Evolutionary conservation across 2,797 vertebrate genomes (phyloP), one percentile per base, ranked within the genome.

Genomic region (Loris lydekkerianus): DNA sequence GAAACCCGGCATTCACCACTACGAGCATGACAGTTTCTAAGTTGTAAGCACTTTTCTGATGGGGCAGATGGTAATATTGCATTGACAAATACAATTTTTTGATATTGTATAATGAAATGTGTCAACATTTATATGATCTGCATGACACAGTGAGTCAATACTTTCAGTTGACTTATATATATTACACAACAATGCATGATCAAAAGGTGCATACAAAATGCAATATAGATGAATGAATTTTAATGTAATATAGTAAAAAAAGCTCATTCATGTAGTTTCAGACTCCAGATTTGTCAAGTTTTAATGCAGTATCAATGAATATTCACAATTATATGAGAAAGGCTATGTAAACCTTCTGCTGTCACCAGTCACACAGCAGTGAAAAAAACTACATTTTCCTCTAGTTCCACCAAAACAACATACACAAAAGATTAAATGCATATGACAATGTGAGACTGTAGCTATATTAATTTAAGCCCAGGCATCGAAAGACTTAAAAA

Each of bases 391-490:
- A 34, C 21, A 76, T 83, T 65, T 69, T 81, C n/a, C 46, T 82
- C 65, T 73, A 49, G 31, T 89, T 80, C 31, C 76, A 86, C 31
- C 31, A 77, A 96, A 88, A 81, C 14, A 34, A 60, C 10, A 53
- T 43, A 34, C 4, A 72, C 10, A 81, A 86, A 7, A 73, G 25
- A 73, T 53, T 27, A 73, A 93, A 49, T 23, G 31, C 2, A 87
- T 15, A 76, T 61, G 25, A 86, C 56, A 23, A 82, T 56, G 61
- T 72, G 7, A 83, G 58, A 65, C 31, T 58, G 15, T 27, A 86
- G 63, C 46, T 91, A 27, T 87, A 18, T n/a, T 82, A 87, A 73
- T 63, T 73, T 67, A 91, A 84, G 31, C 46, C 46, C 15, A 96
- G 40, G 46, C 7, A 46, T 75, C 10, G 85, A 63, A n/a, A 89